Percentiles rank a stretch among this genome's conserved stretches.
phyloP scores from a whole-genome alignment of 2,888 invertebrate genomes.

The Parthenolecanium corni region DNA sequence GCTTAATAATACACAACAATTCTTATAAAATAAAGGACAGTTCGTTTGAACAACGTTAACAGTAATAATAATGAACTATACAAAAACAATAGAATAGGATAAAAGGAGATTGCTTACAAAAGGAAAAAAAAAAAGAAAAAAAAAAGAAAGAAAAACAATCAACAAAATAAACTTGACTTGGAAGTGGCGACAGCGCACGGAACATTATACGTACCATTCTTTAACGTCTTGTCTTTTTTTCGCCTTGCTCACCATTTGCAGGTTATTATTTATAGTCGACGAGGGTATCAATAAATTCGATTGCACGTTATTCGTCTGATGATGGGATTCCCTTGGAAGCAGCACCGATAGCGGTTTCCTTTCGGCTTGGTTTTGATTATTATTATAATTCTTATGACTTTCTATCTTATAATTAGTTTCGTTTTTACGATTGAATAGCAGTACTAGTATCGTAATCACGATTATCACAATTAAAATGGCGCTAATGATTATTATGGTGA shows the following conservation, averaged over 20 bases:
- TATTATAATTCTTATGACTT: slow-evolving; percentile 55
- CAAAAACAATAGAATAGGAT: no score
- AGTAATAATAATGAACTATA: no score
- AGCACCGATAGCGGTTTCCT: slow-evolving; percentile 47
- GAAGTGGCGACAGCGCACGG: no score
- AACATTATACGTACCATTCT: slow-evolving; percentile 83
- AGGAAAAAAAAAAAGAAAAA: no score
- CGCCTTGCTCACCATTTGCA: slow-evolving; percentile 38
- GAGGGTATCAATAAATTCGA: slow-evolving; percentile 16
- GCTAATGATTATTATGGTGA: slow-evolving; percentile 79
- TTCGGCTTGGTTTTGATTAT: slow-evolving; percentile 53
- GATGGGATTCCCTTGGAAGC: slow-evolving; percentile 40
- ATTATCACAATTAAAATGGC: slow-evolving; percentile 79
- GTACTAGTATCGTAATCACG: slow-evolving; percentile 78
- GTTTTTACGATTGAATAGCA: slow-evolving; percentile 70
- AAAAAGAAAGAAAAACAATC: no score
- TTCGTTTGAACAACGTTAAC: no score
- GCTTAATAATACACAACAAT: no score
- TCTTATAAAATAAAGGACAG: no score
- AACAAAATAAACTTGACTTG: no score
- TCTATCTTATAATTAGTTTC: slow-evolving; percentile 81
- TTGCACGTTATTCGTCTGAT: slow-evolving; percentile 37
- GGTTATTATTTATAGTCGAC: slow-evolving; percentile 12
- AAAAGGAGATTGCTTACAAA: no score
- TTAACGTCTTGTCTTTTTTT: slow-evolving; percentile 74